Evolutionary conservation across 1,140 invertebrate species (phyloP).

Genomic region (Ylistrum balloti): DNA sequence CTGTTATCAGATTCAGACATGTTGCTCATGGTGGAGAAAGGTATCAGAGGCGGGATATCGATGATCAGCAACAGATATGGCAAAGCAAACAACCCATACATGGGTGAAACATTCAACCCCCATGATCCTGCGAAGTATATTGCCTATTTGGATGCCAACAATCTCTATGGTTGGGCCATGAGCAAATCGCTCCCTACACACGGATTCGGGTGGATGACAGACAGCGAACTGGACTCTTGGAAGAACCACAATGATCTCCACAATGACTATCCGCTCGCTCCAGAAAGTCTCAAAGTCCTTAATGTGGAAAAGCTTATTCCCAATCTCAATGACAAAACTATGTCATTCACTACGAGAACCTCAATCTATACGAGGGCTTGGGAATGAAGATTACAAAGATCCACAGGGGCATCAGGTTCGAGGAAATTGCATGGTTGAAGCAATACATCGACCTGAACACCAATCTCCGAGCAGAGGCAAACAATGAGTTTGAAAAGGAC

Average conservation of each 20-base stretch:
- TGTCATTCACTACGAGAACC: constrained; percentile 47
- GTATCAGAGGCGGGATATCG: constrained; percentile 54
- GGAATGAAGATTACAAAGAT: constrained; percentile 66
- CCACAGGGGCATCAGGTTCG: constrained; percentile 59
- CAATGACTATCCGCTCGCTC: constrained; percentile 84
- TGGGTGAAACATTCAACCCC: constrained; percentile 47
- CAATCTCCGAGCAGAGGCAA: constrained; percentile 64
- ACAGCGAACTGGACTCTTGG: constrained; percentile 58
- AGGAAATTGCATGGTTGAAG: constrained; percentile 8
- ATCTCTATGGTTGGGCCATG: constrained; percentile 74
- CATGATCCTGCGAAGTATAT: constrained; percentile 44
- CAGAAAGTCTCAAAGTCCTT: constrained; percentile 52
- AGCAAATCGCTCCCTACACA: constrained; percentile 59
- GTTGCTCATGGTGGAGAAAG: constrained; percentile 68
- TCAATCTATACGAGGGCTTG: constrained; percentile 51
- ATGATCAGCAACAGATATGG: constrained; percentile 56
- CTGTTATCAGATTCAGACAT: constrained; percentile 68
- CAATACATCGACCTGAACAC: constrained; percentile 66
- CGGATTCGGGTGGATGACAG: constrained; percentile 71
- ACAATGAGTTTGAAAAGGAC: constrained; percentile 54
- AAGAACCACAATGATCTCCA: too few relatives aligned
- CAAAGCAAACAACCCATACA: constrained; percentile 60
- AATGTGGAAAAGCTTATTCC: constrained; percentile 54
- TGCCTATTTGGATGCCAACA: constrained; percentile 65
- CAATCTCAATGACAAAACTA: constrained; percentile 58